Percentiles rank a stretch among this genome's conserved stretches.
These are phyloP conservation scores for Phenganax stokvisi DNA, from an alignment of 92 coral and sea anemone genomes.

Conservation along the genomic window DNA sequence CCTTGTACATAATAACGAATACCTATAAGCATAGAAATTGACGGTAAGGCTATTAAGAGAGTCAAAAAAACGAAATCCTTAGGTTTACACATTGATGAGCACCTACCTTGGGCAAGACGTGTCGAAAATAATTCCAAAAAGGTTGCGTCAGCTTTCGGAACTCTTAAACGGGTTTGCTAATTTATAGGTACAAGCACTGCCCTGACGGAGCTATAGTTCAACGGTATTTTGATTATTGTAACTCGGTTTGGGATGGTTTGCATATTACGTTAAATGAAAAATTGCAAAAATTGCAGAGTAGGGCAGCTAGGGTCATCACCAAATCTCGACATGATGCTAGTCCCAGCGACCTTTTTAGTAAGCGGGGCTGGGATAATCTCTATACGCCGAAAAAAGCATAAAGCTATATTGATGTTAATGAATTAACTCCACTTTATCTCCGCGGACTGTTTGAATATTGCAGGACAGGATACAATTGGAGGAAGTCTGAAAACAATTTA, in stretches of 20 bases:
- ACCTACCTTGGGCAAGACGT: neutral
- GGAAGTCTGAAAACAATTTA: too few relatives aligned
- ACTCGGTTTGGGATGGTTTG: constrained; percentile 12
- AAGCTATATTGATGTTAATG: too few relatives aligned
- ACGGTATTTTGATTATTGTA: constrained; percentile 30
- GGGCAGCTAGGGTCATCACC: constrained; percentile 38
- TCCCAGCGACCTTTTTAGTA: constrained; percentile 5
- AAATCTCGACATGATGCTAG: constrained; percentile 3
- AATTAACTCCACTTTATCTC: too few relatives aligned
- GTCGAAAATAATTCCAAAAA: neutral
- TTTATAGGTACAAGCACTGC: neutral
- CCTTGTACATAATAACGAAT: neutral
- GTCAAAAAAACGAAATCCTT: too few relatives aligned
- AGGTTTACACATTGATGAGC: too few relatives aligned
- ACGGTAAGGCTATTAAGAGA: neutral
- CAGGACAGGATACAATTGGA: too few relatives aligned
- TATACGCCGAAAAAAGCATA: neutral
- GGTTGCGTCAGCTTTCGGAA: neutral
- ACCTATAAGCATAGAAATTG: neutral
- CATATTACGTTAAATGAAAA: neutral
- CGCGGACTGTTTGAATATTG: too few relatives aligned
- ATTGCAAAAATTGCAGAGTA: constrained; percentile 24
- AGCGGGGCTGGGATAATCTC: constrained; percentile 26
- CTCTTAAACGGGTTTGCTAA: neutral
- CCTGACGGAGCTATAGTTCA: constrained; percentile 1